Evolutionary conservation across 2,113 vertebrate genomes (phyloP), one percentile per base, ranked within the genome.

Genomic region (Plectropomus leopardus): DNA sequence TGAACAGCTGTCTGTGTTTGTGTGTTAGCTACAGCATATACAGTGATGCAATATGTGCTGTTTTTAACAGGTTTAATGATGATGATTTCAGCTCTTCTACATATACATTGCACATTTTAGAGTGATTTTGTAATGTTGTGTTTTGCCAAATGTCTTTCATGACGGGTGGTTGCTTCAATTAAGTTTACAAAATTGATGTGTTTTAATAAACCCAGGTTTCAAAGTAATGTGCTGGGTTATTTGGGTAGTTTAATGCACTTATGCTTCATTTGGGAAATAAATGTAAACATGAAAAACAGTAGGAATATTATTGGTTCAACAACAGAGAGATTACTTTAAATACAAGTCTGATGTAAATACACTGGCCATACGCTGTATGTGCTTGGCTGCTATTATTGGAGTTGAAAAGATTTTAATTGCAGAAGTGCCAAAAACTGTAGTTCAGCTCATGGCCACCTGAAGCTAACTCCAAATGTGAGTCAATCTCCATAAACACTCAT

Each of bases 201-300:
- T 28, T 40, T 63, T 53, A 28, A 14, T n/a, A 10, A 21, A 14
- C 3, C 6, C 48, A 36, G 19, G 47, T 40, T 69, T 54, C n/a
- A 26, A 17, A 9, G n/a, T 51, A 4, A 50, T 7, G 21, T 24
- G 23, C 24, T 7, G 24, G 16, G 8, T 28, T 64, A 5, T 19
- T 28, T 19, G 7, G 42, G 65, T 4, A 34, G 21, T 65, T 65
- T 59, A 65, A 75, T n/a, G 65, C n/a, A 55, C 60, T 45, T n/a
- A 34, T 8, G 26, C 19, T 40, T 58, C 7, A 9, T 40, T 40
- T 40, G 36, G 36, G 36, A 10, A 40, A 40, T 2, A 40, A 40
- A 40, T 40, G n/a, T n/a, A 40, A 15, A 54, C 7, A 61, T 71
- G 13, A 42, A 57, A 50, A 50, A n/a, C n/a, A 51, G 14, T 53